phyloP scores from a whole-genome alignment of 53 echinoderm and acorn worm genomes.

The Astropecten irregularis region DNA sequence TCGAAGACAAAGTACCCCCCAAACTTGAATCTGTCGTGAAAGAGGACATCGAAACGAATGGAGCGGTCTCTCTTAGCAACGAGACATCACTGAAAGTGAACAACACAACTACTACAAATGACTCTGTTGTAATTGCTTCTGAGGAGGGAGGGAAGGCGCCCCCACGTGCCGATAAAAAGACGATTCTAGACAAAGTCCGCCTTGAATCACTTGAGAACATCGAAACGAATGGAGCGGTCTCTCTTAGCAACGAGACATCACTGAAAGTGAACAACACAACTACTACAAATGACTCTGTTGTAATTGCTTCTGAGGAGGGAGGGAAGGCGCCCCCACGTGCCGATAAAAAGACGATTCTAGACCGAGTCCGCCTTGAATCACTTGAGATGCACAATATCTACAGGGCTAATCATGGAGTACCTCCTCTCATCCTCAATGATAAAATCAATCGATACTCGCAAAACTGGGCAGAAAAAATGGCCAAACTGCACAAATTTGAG shows the following conservation, averaged over 20 bases:
- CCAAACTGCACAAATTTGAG: background rate
- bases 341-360: background rate
- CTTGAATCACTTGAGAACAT: no score
- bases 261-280: no score
- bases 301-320: background rate
- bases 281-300: no score
- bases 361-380: background rate
- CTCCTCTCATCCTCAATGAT: conserved; percentile 3
- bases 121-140: no score
- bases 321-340: background rate
- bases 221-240: background rate
- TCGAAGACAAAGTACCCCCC: no score
- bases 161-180: background rate
- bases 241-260: no score
- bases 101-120: no score
- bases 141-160: background rate
- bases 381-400: conserved; percentile 23
- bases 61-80: no score
- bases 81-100: no score
- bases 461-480: conserved; percentile 30
- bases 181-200: background rate
- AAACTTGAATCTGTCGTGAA: no score
- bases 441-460: conserved; percentile 2
- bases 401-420: conserved; percentile 22
- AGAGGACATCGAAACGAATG: background rate